A percentile compares a stretch with the other conserved stretches of the same genome.
phyloP scores from a whole-genome alignment of 1,140 invertebrate genomes.

The Amphibalanus amphitrite region DNA sequence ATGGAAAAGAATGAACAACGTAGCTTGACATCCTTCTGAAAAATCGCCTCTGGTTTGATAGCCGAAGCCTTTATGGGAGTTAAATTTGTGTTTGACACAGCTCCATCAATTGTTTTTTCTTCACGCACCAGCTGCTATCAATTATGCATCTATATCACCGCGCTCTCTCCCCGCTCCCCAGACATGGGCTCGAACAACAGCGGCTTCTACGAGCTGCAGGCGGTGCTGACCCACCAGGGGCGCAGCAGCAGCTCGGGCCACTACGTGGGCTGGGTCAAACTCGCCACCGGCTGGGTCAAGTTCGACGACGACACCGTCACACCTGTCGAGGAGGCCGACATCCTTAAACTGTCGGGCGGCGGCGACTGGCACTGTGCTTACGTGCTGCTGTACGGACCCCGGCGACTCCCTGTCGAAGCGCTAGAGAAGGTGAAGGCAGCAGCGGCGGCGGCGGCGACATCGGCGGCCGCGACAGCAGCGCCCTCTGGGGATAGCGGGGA shows the following conservation, averaged over 20 bases:
- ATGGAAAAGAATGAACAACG: too few species aligned
- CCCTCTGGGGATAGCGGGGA: too few species aligned
- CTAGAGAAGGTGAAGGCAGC: neutral
- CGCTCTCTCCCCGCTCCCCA: conserved; percentile 26
- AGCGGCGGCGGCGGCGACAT: too few species aligned
- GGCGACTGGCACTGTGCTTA: conserved; percentile 99
- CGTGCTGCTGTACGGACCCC: conserved; percentile 85
- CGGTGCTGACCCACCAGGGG: conserved; percentile 93
- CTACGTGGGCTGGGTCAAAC: conserved; percentile 91
- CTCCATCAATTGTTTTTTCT: too few species aligned
- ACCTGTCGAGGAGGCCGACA: conserved; percentile 75
- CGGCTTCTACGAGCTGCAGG: conserved; percentile 85
- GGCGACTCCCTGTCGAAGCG: conserved; percentile 37
- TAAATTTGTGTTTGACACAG: too few species aligned
- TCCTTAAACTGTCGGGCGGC: conserved; percentile 90
- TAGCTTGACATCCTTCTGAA: too few species aligned
- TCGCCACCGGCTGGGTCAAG: conserved; percentile 63
- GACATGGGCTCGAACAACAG: conserved; percentile 80
- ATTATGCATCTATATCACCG: too few species aligned
- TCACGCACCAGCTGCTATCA: too few species aligned
- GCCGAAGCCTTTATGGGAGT: too few species aligned
- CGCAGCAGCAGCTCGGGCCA: conserved; percentile 92
- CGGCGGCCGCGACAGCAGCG: too few species aligned
- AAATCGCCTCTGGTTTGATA: too few species aligned
- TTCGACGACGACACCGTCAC: conserved; percentile 93